Evolutionary conservation across 1,140 invertebrate genomes (phyloP).

Genomic region (Trachymyrmex septentrionalis): DNA sequence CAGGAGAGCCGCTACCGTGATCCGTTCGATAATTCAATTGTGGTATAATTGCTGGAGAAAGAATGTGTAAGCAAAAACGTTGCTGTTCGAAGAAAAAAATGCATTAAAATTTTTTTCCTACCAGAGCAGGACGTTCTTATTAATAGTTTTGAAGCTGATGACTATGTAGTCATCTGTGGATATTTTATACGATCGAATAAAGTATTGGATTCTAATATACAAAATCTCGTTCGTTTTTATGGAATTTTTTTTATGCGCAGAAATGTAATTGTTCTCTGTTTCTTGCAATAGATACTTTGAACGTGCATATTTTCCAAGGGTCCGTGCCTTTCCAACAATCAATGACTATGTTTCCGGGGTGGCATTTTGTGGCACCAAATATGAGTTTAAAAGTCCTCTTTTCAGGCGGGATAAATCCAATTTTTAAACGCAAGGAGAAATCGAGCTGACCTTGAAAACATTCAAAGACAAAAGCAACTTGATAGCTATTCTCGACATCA

Average conservation of each 20-base stretch:
- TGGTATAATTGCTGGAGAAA: neutral
- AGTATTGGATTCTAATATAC: neutral
- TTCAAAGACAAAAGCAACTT: neutral
- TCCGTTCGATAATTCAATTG: slow-evolving; percentile 10
- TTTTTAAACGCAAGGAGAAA: neutral
- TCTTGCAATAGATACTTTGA: neutral
- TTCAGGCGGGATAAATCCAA: neutral
- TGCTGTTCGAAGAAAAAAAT: neutral
- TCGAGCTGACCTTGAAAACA: neutral
- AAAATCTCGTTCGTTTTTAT: neutral
- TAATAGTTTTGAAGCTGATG: neutral
- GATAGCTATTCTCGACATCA: neutral
- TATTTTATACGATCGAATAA: neutral
- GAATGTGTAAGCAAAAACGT: neutral
- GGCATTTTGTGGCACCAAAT: neutral
- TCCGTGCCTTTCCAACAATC: neutral
- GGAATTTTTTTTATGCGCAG: neutral
- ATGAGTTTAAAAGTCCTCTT: neutral
- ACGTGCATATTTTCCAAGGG: neutral
- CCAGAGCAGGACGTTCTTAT: neutral
- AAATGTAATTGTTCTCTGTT: neutral
- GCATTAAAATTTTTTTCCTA: neutral
- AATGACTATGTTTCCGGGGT: neutral
- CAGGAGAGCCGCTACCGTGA: neutral
- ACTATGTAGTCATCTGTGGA: neutral